Evolutionary conservation across 2,797 vertebrate genomes (phyloP).

Genomic region (Serranus cabrilla): DNA sequence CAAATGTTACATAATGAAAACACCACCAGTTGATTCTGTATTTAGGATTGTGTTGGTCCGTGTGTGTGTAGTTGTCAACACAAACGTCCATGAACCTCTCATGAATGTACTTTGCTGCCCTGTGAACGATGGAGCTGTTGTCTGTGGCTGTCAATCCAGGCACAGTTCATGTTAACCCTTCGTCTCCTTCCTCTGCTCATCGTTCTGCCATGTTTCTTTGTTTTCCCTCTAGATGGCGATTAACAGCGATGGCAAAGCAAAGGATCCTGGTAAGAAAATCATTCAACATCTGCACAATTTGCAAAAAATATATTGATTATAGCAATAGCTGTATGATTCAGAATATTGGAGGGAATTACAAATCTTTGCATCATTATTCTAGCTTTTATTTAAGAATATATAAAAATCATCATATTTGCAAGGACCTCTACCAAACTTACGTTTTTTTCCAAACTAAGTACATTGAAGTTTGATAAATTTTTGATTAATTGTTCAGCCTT

Average conservation of each 20-base stretch:
- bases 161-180: conserved; percentile 24
- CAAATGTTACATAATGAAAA: conserved; percentile 74
- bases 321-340: no score
- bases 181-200: conserved; percentile 21
- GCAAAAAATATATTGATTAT: no score
- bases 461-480: no score
- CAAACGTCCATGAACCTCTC: conserved; percentile 6
- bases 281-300: background rate
- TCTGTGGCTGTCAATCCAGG: conserved; percentile 28
- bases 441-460: no score
- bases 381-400: no score
- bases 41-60: conserved; percentile 23
- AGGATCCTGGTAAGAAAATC: conserved; percentile 76
- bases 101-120: conserved; percentile 34
- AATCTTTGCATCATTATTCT: no score
- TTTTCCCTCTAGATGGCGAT: conserved; percentile 58
- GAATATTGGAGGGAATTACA: no score
- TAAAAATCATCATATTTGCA: no score
- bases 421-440: no score
- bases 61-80: conserved; percentile 26
- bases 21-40: conserved; percentile 38
- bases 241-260: conserved; percentile 63
- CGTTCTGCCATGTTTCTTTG: conserved; percentile 31
- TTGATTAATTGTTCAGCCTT: no score
- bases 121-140: conserved; percentile 29